phyloP scores from a whole-genome alignment of 2,888 invertebrate species.

The Leptopilina syphax region DNA sequence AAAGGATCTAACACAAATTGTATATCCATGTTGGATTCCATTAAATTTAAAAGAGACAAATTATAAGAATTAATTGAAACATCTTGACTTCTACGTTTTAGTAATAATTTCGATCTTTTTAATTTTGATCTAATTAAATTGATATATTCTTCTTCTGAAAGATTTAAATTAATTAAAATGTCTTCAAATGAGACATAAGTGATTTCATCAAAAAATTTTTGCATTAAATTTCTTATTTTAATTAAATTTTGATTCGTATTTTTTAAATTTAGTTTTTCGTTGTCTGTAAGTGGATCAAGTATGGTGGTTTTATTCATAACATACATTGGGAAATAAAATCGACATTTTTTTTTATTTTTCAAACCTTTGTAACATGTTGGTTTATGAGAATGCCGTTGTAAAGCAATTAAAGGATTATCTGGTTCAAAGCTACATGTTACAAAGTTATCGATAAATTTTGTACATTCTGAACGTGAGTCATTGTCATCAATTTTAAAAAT shows the following conservation, averaged over 20 bases:
- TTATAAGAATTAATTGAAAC: constrained; percentile 46
- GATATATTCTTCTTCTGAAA: constrained; percentile 38
- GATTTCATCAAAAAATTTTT: neutral
- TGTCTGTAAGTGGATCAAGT: constrained; percentile 35
- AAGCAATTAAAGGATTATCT: constrained; percentile 38
- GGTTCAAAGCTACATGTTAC: constrained; percentile 45
- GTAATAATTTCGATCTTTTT: constrained; percentile 36
- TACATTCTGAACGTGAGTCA: constrained; percentile 31
- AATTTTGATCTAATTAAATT: constrained; percentile 37
- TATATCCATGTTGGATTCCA: constrained; percentile 49
- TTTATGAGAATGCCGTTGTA: constrained; percentile 45
- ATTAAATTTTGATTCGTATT: neutral
- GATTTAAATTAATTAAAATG: constrained; percentile 39
- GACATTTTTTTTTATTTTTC: constrained; percentile 38
- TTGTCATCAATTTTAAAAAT: constrained; percentile 39
- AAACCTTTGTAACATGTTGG: constrained; percentile 47
- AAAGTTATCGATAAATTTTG: constrained; percentile 45
- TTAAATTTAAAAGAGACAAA: constrained; percentile 33
- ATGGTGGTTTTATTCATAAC: constrained; percentile 43
- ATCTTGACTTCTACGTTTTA: constrained; percentile 42
- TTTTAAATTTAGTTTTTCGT: neutral
- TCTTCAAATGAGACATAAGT: constrained; percentile 25
- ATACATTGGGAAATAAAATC: constrained; percentile 43
- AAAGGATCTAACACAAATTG: constrained; percentile 48
- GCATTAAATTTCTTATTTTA: constrained; percentile 39